phyloP scores from a whole-genome alignment of 2,797 vertebrate species.

The Sebastes umbrosus region DNA sequence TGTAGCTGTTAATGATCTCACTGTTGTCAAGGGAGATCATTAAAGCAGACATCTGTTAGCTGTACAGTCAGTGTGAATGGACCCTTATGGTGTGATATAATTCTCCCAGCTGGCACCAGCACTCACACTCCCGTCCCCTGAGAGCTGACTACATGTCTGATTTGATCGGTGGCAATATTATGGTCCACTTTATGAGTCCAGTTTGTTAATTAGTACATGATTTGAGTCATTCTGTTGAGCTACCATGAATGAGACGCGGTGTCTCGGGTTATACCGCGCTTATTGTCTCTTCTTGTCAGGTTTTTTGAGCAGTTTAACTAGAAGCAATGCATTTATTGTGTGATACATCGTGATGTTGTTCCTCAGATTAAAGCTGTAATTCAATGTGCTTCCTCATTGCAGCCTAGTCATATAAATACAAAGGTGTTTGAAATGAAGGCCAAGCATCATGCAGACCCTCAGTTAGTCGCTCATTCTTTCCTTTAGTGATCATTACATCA shows the following conservation, averaged over 20 bases:
- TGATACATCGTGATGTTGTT: background rate
- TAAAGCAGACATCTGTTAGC: constrained; percentile 76
- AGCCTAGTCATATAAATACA: background rate
- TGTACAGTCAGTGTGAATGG: constrained; percentile 62
- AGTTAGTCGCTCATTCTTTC: background rate
- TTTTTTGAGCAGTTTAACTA: background rate
- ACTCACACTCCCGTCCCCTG: constrained; percentile 17
- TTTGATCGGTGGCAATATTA: constrained; percentile 37
- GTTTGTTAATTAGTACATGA: background rate
- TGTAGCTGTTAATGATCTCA: constrained; percentile 60
- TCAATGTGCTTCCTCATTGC: background rate
- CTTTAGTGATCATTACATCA: constrained; percentile 5
- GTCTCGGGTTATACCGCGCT: fast-evolving
- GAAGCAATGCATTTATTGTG: background rate
- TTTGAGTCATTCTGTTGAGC: background rate
- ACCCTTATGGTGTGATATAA: constrained; percentile 70
- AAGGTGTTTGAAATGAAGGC: background rate
- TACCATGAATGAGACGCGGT: background rate
- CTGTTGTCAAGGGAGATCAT: constrained; percentile 75
- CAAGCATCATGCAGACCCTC: background rate
- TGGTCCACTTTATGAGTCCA: background rate
- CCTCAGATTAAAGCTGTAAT: background rate
- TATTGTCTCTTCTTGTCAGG: background rate
- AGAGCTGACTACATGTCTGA: constrained; percentile 25
- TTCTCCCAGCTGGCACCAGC: constrained; percentile 63